Evolutionary conservation across 2,888 invertebrate genomes (phyloP).

Genomic region (Heteromyza rotundicornis): DNA sequence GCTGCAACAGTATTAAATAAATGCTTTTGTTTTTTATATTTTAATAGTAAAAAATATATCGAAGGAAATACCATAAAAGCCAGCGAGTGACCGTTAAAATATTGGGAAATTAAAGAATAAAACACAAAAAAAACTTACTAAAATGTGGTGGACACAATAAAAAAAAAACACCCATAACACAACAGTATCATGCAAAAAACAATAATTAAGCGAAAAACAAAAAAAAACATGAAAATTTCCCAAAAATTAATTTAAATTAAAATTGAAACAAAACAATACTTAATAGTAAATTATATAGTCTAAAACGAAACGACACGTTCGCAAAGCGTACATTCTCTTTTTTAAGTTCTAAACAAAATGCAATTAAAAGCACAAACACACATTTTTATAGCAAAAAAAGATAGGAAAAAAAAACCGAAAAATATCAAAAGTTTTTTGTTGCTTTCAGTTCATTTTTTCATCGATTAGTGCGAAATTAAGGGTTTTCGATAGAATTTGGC

Average conservation of each 20-base stretch:
- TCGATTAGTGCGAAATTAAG: too few species aligned
- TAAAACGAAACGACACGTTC: too few species aligned
- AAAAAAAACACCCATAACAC: too few species aligned
- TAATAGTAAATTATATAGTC: too few species aligned
- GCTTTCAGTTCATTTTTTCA: background rate
- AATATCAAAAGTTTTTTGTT: too few species aligned
- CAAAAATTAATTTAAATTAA: background rate
- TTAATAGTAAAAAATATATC: conserved; percentile 17
- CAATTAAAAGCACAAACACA: background rate
- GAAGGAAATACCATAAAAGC: background rate
- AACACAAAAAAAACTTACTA: background rate
- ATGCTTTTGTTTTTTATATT: conserved; percentile 8
- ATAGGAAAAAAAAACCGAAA: too few species aligned
- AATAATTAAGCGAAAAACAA: background rate
- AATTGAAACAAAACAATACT: background rate
- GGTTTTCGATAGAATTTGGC: too few species aligned
- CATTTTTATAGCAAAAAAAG: background rate
- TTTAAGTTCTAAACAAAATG: background rate
- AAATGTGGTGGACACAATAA: too few species aligned
- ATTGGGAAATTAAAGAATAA: background rate
- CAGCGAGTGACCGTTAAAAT: background rate
- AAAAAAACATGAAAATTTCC: background rate
- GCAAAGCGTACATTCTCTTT: background rate
- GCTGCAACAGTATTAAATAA: conserved; percentile 55
- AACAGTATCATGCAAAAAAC: too few species aligned